phyloP scores from a whole-genome alignment of 2,113 vertebrate species.

The Conger conger region DNA sequence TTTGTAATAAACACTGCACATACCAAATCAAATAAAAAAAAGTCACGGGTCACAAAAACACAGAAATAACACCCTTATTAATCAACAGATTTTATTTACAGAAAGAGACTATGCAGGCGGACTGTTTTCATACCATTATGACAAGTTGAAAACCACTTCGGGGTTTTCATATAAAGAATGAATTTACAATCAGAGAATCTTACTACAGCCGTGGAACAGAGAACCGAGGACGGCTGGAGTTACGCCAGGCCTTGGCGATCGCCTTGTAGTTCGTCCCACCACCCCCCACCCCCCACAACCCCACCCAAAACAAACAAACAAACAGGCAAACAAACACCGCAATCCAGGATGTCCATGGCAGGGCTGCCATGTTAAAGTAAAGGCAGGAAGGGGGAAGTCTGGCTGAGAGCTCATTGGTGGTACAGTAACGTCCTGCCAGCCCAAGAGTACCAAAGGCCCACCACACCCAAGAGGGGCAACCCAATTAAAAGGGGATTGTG shows the following conservation, averaged over 20 bases:
- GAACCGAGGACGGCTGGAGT: conserved; percentile 48
- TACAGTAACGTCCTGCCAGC: too few species aligned
- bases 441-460: too few species aligned
- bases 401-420: too few species aligned
- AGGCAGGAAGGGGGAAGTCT: too few species aligned
- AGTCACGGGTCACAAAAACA: too few species aligned
- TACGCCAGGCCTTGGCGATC: conserved; percentile 39
- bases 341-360: too few species aligned
- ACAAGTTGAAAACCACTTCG: conserved; percentile 53
- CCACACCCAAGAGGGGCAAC: too few species aligned
- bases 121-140: conserved; percentile 61
- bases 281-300: conserved; percentile 64
- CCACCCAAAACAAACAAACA: conserved; percentile 37
- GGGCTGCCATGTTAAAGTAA: too few species aligned
- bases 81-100: conserved; percentile 80
- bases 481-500: too few species aligned
- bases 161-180: conserved; percentile 56
- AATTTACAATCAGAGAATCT: conserved; percentile 64
- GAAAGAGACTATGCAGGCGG: conserved; percentile 68
- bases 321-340: too few species aligned
- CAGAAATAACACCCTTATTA: conserved; percentile 49
- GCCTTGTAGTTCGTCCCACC: conserved; percentile 64
- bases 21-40: too few species aligned
- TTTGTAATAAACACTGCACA: too few species aligned
- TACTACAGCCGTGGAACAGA: conserved; percentile 53